These are phyloP conservation scores for Drosophila watanabei DNA, from an alignment of 1,140 invertebrate species.

Conservation along the genomic window DNA sequence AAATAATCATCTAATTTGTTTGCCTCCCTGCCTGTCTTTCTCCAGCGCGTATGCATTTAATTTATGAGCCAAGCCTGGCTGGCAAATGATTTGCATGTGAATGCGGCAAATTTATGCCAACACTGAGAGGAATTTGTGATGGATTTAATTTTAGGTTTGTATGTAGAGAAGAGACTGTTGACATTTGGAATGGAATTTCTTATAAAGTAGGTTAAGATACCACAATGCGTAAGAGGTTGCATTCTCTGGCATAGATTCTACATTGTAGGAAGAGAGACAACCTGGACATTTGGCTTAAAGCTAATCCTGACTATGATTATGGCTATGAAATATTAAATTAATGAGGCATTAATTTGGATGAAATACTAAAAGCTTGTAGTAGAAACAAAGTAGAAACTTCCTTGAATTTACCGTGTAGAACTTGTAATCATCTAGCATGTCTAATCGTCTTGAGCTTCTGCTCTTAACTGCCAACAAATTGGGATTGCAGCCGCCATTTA, in stretches of 20 bases:
- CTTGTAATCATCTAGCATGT: neutral
- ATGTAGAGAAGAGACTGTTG: neutral
- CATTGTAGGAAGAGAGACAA: neutral
- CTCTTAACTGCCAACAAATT: constrained; percentile 25
- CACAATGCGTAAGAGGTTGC: neutral
- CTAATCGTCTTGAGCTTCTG: constrained; percentile 29
- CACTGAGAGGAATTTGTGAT: constrained; percentile 8
- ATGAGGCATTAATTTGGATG: too few relatives aligned
- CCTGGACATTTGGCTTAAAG: neutral
- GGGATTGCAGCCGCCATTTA: constrained; percentile 4
- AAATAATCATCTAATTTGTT: constrained; percentile 68
- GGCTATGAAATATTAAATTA: too few relatives aligned
- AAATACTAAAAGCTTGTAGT: too few relatives aligned
- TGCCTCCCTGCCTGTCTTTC: constrained; percentile 5
- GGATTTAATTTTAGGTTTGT: neutral
- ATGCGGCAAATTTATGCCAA: constrained; percentile 11
- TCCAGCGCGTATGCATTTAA: constrained; percentile 33
- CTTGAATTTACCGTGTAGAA: neutral
- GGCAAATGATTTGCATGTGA: constrained; percentile 38
- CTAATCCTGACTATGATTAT: too few relatives aligned
- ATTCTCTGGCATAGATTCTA: neutral
- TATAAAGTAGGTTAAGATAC: neutral
- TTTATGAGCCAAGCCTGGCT: constrained; percentile 34
- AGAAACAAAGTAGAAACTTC: too few relatives aligned
- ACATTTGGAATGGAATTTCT: neutral